Percentiles rank a stretch among this genome's conserved stretches.
phyloP scores from a whole-genome alignment of 2,888 invertebrate species.

The Hydriomena furcata region DNA sequence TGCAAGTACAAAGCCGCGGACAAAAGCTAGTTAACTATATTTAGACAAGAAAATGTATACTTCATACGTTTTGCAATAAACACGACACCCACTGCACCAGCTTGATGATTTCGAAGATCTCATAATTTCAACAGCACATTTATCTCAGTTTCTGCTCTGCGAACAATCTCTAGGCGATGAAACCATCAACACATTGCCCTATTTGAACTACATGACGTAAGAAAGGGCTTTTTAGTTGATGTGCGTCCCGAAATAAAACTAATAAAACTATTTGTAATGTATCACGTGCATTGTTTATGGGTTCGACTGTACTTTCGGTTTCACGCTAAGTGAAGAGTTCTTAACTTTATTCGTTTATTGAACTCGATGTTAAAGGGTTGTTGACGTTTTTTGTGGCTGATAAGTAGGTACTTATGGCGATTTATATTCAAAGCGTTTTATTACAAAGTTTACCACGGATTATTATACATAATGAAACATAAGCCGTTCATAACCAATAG shows the following conservation, averaged over 20 bases:
- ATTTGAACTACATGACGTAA: conserved; percentile 14
- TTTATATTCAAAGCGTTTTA: too few species aligned
- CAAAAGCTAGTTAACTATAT: too few species aligned
- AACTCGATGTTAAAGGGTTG: neutral
- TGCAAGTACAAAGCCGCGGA: too few species aligned
- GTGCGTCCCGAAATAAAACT: conserved; percentile 33
- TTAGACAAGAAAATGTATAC: too few species aligned
- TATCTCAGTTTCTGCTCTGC: neutral
- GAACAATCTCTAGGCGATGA: conserved; percentile 5
- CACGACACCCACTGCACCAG: neutral
- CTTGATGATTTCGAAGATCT: neutral
- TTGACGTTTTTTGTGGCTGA: neutral
- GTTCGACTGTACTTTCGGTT: conserved; percentile 16
- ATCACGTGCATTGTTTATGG: conserved; percentile 36
- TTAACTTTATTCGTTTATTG: conserved; percentile 10
- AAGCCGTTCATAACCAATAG: neutral
- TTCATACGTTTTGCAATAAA: too few species aligned
- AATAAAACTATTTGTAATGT: conserved; percentile 34
- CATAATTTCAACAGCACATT: conserved; percentile 8
- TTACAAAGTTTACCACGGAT: too few species aligned
- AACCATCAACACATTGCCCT: conserved; percentile 18
- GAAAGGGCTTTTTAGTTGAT: conserved; percentile 32
- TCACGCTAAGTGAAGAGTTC: conserved; percentile 20
- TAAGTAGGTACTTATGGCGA: too few species aligned
- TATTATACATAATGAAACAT: too few species aligned